Conservation (phyloP, 37 sponge, comb jelly and placozoan species). For the Cladorhizidae sp. region DNA sequence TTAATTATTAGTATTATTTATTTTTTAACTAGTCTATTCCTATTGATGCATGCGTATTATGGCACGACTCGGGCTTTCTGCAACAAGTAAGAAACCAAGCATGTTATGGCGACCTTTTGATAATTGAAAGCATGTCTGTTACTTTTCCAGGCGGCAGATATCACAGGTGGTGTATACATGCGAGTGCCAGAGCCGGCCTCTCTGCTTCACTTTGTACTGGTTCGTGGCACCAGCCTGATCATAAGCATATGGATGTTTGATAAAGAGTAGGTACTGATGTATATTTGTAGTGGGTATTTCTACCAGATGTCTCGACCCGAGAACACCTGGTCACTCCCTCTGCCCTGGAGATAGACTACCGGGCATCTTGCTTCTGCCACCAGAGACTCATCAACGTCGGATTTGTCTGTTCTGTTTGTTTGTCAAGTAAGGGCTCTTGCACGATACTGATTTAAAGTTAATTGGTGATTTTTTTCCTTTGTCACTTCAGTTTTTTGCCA, state of each 20-base stretch:
- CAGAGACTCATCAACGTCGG: conserved; percentile 80
- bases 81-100: conserved; percentile 72
- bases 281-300: conserved; percentile 70
- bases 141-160: conserved; percentile 75
- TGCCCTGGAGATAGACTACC: conserved; percentile 74
- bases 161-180: conserved; percentile 88
- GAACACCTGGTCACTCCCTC: conserved; percentile 59
- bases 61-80: conserved; percentile 83
- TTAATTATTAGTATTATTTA: background rate
- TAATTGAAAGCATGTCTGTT: background rate
- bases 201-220: conserved; percentile 83
- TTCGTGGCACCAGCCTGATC: too few relatives aligned
- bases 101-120: background rate
- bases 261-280: too few relatives aligned
- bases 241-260: too few relatives aligned
- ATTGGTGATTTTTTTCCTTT: background rate
- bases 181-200: conserved; percentile 60
- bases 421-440: conserved; percentile 72
- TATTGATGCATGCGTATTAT: conserved; percentile 90
- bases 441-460: background rate
- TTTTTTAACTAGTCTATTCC: conserved; percentile 62
- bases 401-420: conserved; percentile 92
- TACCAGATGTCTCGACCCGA: conserved; percentile 64
- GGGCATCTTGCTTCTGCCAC: conserved; percentile 95
- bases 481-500: conserved; percentile 79